Evolutionary conservation across 2,113 vertebrate genomes (phyloP).

Genomic region (Tyto alba): DNA sequence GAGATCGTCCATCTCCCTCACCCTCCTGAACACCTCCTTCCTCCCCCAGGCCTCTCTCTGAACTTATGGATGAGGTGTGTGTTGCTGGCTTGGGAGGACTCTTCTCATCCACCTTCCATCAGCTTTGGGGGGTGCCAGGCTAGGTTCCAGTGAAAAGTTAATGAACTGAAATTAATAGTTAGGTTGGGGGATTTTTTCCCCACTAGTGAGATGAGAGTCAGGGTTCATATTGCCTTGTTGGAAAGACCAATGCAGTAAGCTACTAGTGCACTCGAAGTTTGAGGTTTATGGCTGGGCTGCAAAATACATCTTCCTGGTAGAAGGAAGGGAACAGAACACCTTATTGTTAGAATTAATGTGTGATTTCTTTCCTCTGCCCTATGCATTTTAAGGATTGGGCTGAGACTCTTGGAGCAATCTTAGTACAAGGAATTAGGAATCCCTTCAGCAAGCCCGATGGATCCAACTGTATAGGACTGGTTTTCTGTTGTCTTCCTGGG

Average conservation of each 20-base stretch:
- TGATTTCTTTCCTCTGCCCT: not conserved
- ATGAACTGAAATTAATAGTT: not conserved
- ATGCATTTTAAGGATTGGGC: not conserved
- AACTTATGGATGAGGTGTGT: fast-evolving
- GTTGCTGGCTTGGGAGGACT: not conserved
- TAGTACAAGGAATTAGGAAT: not conserved
- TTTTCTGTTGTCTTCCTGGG: not conserved
- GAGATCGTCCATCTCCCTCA: not conserved
- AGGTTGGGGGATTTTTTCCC: not conserved
- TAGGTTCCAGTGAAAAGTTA: not conserved
- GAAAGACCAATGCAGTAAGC: not conserved
- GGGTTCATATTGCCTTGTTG: not conserved
- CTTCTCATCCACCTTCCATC: not conserved
- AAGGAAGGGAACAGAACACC: not conserved
- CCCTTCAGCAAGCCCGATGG: not conserved
- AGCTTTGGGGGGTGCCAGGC: not conserved
- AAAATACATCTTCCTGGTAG: not conserved
- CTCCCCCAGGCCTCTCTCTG: not conserved
- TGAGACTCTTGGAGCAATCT: not conserved
- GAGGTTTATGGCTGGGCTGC: not conserved
- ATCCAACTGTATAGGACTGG: not conserved
- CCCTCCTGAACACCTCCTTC: not conserved
- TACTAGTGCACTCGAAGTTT: not conserved
- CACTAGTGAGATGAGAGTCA: not conserved
- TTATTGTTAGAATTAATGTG: not conserved